Base-by-base conservation (phyloP, 2,888 invertebrate genomes). In the Hoplodrina blanda region DNA sequence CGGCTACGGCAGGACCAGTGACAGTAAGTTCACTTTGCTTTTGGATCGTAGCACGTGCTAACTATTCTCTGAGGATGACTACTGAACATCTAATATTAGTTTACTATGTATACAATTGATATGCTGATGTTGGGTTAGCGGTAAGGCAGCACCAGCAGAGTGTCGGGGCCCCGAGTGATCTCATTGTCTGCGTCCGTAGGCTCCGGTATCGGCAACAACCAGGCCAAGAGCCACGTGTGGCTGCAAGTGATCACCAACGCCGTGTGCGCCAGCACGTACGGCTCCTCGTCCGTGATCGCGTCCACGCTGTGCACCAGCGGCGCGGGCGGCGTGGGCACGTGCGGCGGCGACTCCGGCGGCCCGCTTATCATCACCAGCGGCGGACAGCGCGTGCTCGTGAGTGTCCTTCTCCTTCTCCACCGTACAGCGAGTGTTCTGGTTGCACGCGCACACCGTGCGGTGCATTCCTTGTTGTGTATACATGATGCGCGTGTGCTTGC, bases 281-380 rank as follows among this genome's bases (percentile, higher is more conserved):
- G 92, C 19, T 8, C 56, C 55, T 3, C 62, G 53, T 7, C 57
- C 62, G 74, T 90, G 56, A 72, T 87, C 49, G 70, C 68, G 6
- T 89, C 90, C 61, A 92, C 91, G 30, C 75, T 94, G 83, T 90
- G 94, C 89, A 87, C 90, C 78, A 87, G 90, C 86, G 90, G 90
- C 62, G 77, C 86, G n/a, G 79, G 82, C 49, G 90, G 91, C 41
- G 76, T 76, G 20, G 86, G 92, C 85, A 89, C 94, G 83, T 91
- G 95, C 91, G 87, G 92, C 86, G 91, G 92, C 0, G 93, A 93
- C 89, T 92, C 92, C 62, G 92, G 92, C 62, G 89, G 93, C 49
- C 91, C 92, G 19, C 87, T 92, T 68, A 74, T 84, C 62, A 50
- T 89, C 76, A 79, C 80, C 76, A 83, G 84, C 80, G 89, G 87